These are phyloP conservation scores for Ochotona curzoniae DNA, from an alignment of 2,113 vertebrate genomes.

Conservation along the genomic window DNA sequence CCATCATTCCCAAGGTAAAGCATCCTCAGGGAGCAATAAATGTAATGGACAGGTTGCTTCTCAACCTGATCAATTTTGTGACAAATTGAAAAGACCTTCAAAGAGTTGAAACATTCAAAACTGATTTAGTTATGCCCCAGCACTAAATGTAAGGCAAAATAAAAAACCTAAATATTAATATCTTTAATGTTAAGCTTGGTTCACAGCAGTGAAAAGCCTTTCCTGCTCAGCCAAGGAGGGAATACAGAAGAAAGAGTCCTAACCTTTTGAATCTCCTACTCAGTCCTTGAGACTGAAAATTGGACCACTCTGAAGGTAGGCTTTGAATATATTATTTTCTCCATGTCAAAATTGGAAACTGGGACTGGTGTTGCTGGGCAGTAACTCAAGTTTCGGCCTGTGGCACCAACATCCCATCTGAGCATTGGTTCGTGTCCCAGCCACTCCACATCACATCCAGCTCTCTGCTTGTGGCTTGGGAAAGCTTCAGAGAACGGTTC, in stretches of 20 bases:
- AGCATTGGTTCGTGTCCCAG: too few relatives aligned
- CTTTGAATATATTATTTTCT: neutral
- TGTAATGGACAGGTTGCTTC: neutral
- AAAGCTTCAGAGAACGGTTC: too few relatives aligned
- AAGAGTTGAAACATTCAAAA: neutral
- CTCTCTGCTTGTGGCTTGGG: too few relatives aligned
- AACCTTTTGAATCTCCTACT: neutral
- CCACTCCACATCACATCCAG: too few relatives aligned
- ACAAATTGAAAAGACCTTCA: neutral
- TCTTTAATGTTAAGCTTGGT: slow-evolving; percentile 1
- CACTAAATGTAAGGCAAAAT: neutral
- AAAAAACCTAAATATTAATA: neutral
- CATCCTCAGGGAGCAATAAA: neutral
- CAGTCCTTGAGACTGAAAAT: neutral
- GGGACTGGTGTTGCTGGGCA: too few relatives aligned
- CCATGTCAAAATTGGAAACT: slow-evolving; percentile 3
- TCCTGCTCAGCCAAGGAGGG: neutral
- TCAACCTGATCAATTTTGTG: neutral
- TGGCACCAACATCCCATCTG: too few relatives aligned
- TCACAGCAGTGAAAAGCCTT: neutral
- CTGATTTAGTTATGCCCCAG: neutral
- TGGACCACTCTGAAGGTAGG: too few relatives aligned
- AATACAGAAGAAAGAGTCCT: neutral
- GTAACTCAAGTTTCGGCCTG: too few relatives aligned
- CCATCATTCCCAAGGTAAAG: neutral